Percentiles rank a stretch among this genome's conserved stretches.
These are phyloP conservation scores for Conger conger DNA, from an alignment of 2,113 vertebrate species.

Conservation along the genomic window DNA sequence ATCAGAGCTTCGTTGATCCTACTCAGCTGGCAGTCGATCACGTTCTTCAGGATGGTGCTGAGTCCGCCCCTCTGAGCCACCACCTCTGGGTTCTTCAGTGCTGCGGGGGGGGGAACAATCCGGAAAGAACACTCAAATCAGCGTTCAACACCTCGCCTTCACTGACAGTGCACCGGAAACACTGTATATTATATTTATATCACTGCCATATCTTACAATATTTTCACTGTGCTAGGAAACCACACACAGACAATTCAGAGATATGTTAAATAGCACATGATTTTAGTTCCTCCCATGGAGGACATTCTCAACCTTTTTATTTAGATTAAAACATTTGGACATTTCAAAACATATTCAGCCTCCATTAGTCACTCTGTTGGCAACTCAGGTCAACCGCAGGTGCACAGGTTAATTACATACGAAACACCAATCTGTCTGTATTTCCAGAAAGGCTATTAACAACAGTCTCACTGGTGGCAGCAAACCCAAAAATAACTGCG, in stretches of 20 bases:
- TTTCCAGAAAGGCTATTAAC: not conserved
- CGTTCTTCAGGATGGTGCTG: slow-evolving; percentile 94
- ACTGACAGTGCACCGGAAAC: not conserved
- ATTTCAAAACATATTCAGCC: no score
- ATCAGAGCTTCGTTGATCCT: slow-evolving; percentile 97
- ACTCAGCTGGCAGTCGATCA: slow-evolving; percentile 96
- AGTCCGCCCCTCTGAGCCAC: slow-evolving; percentile 93
- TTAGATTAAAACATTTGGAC: no score
- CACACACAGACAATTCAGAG: no score
- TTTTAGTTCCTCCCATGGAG: not conserved
- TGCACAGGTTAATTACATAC: not conserved
- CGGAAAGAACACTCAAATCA: not conserved
- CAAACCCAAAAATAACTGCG: not conserved
- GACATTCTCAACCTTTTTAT: no score
- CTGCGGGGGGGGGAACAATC: slow-evolving; percentile 52
- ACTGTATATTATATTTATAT: not conserved
- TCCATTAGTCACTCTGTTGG: not conserved
- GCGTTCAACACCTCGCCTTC: not conserved
- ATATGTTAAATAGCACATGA: not conserved
- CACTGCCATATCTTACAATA: no score
- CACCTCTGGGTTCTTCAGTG: slow-evolving; percentile 95
- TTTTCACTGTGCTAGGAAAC: no score
- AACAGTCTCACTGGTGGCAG: not conserved
- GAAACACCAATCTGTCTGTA: not conserved
- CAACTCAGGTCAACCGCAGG: not conserved